A percentile compares a stretch with the other conserved stretches of the same genome.
Conservation (phyloP, 2,113 vertebrate species). For the Spheniscus mendiculus region DNA sequence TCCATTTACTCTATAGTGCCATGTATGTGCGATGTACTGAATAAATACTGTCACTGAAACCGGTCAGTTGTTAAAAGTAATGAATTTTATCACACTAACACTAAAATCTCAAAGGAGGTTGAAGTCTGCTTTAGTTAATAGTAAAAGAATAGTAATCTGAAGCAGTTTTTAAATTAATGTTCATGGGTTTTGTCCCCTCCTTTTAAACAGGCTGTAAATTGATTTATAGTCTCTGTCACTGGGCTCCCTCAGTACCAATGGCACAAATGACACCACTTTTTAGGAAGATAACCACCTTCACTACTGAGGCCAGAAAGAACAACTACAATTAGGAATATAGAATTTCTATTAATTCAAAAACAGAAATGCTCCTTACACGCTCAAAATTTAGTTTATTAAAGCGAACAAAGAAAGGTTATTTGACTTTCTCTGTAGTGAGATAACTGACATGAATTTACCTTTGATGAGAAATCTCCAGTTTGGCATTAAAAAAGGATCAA, state of each 20-base stretch:
- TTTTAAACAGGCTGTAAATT: slow-evolving; percentile 37
- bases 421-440: not conserved
- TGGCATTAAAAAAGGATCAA: not conserved
- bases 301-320: slow-evolving; percentile 22
- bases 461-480: not conserved
- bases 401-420: not conserved
- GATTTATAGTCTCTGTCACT: slow-evolving; percentile 34
- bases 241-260: not conserved
- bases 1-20: not conserved
- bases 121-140: not conserved
- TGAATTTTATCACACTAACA: not conserved
- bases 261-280: slow-evolving; percentile 34
- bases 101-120: not conserved
- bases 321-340: slow-evolving; percentile 30
- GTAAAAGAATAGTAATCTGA: not conserved
- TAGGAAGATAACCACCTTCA: slow-evolving; percentile 31
- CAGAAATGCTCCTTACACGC: not conserved
- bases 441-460: not conserved
- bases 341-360: slow-evolving; percentile 20
- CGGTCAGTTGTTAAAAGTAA: not conserved
- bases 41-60: not conserved
- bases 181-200: not conserved
- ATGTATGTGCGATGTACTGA: not conserved
- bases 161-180: not conserved
- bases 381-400: slow-evolving; percentile 2